Percentiles rank a stretch among this genome's conserved stretches.
These are phyloP conservation scores for Drosophila fuyamai DNA, from an alignment of 1,140 invertebrate genomes.

Conservation along the genomic window DNA sequence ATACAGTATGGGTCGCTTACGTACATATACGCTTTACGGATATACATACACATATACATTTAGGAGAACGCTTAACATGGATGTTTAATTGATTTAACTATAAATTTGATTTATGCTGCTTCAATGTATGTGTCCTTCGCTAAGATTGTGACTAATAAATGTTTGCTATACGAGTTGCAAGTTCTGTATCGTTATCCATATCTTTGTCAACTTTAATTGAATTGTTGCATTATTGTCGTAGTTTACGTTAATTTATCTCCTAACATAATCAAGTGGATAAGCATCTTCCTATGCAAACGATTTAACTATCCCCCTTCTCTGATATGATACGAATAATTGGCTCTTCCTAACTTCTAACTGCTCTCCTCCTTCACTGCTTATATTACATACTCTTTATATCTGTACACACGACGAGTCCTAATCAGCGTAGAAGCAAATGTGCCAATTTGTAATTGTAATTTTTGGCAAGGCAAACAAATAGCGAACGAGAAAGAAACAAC, in stretches of 20 bases:
- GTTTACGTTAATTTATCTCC: constrained; percentile 78
- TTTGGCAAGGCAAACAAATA: constrained; percentile 52
- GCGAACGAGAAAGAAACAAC: constrained; percentile 29
- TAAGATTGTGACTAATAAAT: constrained; percentile 69
- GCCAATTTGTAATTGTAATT: constrained; percentile 79
- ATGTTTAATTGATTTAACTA: constrained; percentile 55
- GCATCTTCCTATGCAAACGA: constrained; percentile 31
- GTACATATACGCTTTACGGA: constrained; percentile 17
- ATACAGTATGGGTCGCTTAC: constrained; percentile 8
- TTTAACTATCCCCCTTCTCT: constrained; percentile 19
- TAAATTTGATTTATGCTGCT: constrained; percentile 70
- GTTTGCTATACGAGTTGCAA: constrained; percentile 34
- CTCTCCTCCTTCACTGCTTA: constrained; percentile 3
- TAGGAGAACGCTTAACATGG: constrained; percentile 26
- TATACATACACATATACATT: constrained; percentile 38
- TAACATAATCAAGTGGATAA: constrained; percentile 59
- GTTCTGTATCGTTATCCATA: constrained; percentile 23
- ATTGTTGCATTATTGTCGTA: constrained; percentile 82
- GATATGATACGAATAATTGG: constrained; percentile 59
- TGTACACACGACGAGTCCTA: constrained; percentile 41
- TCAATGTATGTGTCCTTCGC: constrained; percentile 28
- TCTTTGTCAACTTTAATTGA: constrained; percentile 75
- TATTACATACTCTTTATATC: constrained; percentile 23
- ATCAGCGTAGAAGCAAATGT: constrained; percentile 51
- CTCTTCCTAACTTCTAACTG: constrained; percentile 1